Base-by-base conservation (phyloP, 2,113 vertebrate species). In the Monarcha castaneiventris region DNA sequence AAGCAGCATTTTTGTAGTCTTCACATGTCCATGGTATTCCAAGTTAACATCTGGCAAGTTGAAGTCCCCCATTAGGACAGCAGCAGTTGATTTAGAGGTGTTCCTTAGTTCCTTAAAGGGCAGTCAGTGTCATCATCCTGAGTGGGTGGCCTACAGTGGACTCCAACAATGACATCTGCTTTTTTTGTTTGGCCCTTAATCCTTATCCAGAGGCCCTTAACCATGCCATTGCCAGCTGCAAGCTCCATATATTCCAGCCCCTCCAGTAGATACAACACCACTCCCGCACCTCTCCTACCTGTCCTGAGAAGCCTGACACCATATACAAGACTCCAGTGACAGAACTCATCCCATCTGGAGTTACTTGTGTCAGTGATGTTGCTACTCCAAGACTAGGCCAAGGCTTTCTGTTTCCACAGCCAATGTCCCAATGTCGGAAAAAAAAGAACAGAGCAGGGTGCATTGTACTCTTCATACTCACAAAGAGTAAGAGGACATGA, bases 391-490 rank as follows among this genome's bases (percentile, higher is more conserved):
- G 22, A 62, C 39, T 16, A 71, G 13, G 23, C 29, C 39, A 80
- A 49, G 5, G 26, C 21, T n/a, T 86, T 87, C 55, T 85, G 30
- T 29, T 44, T 77, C 55, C 51, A 43, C 2, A 92, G 54, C 29
- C 32, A 89, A 1, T 2, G 10, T 18, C 4, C 29, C 32, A 89
- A 1, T 2, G 10, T 18, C 4, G 3, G 22, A 8, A 16, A n/a
- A 72, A 69, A 22, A 6, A 4, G 13, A 87, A 49, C 4, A 63
- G 19, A 87, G 26, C 16, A 91, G 17, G 3, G 4, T 35, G 16
- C 20, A 5, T 43, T 78, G 49, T 22, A 62, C 4, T 63, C 41
- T 49, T 41, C 17, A 39, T n/a, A 55, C 3, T 59, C 27, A 19
- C 4, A 9, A 72, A 2, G 6, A 27, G 2, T 30, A 93, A 55